A percentile compares a stretch with the other conserved stretches of the same genome.
Conservation (phyloP, 1,140 invertebrate genomes). For the Orussus abietinus region DNA sequence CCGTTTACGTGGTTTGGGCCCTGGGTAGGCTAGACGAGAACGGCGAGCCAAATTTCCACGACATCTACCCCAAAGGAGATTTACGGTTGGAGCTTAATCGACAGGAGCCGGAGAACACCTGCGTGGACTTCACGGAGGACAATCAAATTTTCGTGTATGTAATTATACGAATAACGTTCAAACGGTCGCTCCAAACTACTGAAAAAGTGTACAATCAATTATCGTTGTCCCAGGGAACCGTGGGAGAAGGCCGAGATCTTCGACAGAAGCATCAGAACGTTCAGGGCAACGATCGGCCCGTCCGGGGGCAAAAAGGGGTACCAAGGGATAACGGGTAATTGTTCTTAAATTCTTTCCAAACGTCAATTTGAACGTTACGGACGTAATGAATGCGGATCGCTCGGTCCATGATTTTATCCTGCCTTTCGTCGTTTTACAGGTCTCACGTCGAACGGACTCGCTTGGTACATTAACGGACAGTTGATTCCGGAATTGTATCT, state of each 20-base stretch:
- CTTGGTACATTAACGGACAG: constrained; percentile 86
- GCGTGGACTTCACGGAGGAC: constrained; percentile 64
- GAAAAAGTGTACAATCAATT: constrained; percentile 3
- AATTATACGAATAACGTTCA: not conserved
- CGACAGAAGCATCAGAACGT: constrained; percentile 72
- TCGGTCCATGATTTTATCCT: constrained; percentile 1
- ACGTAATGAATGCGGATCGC: not conserved
- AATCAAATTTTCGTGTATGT: constrained; percentile 19
- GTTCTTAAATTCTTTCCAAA: constrained; percentile 33
- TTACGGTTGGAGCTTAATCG: constrained; percentile 65
- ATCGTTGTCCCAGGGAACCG: constrained; percentile 48
- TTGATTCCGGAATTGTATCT: constrained; percentile 84
- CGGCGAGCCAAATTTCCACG: constrained; percentile 80
- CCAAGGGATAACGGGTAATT: constrained; percentile 67
- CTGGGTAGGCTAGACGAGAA: constrained; percentile 74
- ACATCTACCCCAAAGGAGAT: constrained; percentile 70
- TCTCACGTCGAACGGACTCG: constrained; percentile 58
- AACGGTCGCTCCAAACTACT: not conserved
- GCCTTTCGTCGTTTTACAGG: constrained; percentile 41
- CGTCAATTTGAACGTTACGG: constrained; percentile 55
- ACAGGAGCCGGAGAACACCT: constrained; percentile 63
- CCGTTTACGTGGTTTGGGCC: constrained; percentile 78
- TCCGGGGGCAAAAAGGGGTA: constrained; percentile 74
- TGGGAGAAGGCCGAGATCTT: constrained; percentile 78
- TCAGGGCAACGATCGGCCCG: constrained; percentile 76